phyloP scores from a whole-genome alignment of 2,113 vertebrate genomes.

The Buteo buteo region DNA sequence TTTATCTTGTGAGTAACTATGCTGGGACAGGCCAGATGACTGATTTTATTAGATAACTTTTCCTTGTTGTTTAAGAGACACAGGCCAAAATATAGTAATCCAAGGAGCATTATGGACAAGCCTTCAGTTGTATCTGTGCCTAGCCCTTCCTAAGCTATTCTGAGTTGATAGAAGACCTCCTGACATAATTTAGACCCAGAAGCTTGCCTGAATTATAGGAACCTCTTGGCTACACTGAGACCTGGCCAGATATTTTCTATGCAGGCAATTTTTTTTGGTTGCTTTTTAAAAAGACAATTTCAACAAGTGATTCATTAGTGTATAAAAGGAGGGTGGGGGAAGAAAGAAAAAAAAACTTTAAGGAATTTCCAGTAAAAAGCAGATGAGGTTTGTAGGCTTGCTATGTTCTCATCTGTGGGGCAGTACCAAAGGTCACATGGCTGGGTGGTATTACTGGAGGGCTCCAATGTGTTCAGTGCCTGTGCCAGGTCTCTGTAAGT shows the following conservation, averaged over 20 bases:
- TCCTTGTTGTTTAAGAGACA: background rate
- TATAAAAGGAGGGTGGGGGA: rapidly evolving
- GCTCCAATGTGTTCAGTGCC: background rate
- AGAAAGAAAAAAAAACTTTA: background rate
- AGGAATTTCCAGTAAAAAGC: background rate
- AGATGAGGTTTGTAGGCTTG: background rate
- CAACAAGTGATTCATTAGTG: background rate
- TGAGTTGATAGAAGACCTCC: background rate
- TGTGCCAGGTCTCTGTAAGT: background rate
- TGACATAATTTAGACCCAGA: background rate
- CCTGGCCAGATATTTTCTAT: background rate
- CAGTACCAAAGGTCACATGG: background rate
- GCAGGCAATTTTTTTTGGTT: too few relatives aligned
- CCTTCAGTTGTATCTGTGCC: background rate
- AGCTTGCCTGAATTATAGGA: background rate
- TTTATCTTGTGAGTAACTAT: background rate
- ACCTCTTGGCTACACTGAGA: background rate
- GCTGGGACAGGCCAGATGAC: background rate
- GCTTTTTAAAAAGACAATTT: background rate
- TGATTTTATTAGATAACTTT: background rate
- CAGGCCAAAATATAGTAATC: background rate
- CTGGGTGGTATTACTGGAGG: background rate
- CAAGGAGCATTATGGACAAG: background rate
- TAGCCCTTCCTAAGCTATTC: background rate
- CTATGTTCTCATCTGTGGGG: background rate